These are phyloP conservation scores for Cercocebus atys DNA, from an alignment of 2,113 vertebrate genomes.

Conservation along the genomic window DNA sequence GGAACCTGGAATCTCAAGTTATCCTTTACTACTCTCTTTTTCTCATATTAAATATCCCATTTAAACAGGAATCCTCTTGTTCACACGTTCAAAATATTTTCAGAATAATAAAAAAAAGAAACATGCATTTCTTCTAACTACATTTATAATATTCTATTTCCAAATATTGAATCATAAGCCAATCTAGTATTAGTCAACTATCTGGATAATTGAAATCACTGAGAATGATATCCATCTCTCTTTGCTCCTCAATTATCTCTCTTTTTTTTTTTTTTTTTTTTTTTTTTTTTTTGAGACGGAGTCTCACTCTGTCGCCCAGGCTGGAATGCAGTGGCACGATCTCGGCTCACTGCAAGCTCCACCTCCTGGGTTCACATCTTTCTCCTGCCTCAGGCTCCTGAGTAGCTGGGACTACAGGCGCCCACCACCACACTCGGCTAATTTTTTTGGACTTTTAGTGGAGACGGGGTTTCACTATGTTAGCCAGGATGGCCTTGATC, in stretches of 20 bases:
- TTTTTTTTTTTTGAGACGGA: too few relatives aligned
- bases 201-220: not conserved
- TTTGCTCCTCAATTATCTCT: not conserved
- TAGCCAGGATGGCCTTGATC: too few relatives aligned
- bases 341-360: too few relatives aligned
- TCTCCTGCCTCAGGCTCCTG: too few relatives aligned
- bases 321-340: too few relatives aligned
- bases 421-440: too few relatives aligned
- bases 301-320: too few relatives aligned
- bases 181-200: not conserved
- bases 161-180: not conserved
- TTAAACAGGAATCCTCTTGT: not conserved
- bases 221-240: not conserved
- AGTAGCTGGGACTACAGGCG: too few relatives aligned
- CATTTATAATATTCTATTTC: not conserved
- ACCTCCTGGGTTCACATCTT: too few relatives aligned
- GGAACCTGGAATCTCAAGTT: not conserved
- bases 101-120: not conserved
- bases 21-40: not conserved
- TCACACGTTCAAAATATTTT: not conserved
- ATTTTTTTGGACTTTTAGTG: too few relatives aligned
- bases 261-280: too few relatives aligned
- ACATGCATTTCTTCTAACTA: not conserved
- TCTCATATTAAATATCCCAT: not conserved
- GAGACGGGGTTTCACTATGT: too few relatives aligned